Base-by-base conservation (phyloP, 2,888 invertebrate species). In the Synergus itoensis region DNA sequence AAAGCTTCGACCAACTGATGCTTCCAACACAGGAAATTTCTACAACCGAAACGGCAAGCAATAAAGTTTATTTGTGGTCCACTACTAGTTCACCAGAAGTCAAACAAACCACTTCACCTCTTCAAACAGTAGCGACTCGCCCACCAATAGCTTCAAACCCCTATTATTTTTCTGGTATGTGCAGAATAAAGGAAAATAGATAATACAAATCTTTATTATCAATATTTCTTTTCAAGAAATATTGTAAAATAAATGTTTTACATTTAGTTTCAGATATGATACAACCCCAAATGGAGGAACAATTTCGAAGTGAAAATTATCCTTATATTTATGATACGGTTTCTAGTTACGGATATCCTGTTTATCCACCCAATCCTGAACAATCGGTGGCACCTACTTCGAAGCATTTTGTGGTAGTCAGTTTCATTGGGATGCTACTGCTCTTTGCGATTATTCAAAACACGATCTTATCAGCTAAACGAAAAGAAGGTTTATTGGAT, bases 391-490 rank as follows among this genome's bases (percentile, higher is more conserved):
- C 86, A 16, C 86, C 90, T 4, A 86, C 90, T 0, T 83, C 91
- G 14, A 92, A 90, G 80, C 91, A 91, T 77, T 88, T 92, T 53
- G 84, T 90, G 9, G 84, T 92, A 79, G 91, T 91, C 77, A 89
- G 92, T 76, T 92, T 92, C 79, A 91, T 92, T 78, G 92, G 92
- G 8, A 82, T 92, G 43, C 76, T 92, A 8, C 84, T 92, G 36
- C 90, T 92, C 4, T 91, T 92, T 79, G 91, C 92, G 4, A 85
- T 92, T 16, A 88, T 92, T 82, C 91, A 92, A 79, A 92, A 91
- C 78, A 90, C 91, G 4, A 87, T 92, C 45, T 84, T 88, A 41
- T 84, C 89, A 2, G 82, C 86, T 3, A 92, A 89, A 73, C 86
- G 89, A 7, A 91, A 90, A 73, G 89, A 90, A 21, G 86, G 88